Percentiles rank a stretch among this genome's conserved stretches.
Evolutionary conservation across 2,113 vertebrate species (phyloP).

Genomic region (Centropristis striata): DNA sequence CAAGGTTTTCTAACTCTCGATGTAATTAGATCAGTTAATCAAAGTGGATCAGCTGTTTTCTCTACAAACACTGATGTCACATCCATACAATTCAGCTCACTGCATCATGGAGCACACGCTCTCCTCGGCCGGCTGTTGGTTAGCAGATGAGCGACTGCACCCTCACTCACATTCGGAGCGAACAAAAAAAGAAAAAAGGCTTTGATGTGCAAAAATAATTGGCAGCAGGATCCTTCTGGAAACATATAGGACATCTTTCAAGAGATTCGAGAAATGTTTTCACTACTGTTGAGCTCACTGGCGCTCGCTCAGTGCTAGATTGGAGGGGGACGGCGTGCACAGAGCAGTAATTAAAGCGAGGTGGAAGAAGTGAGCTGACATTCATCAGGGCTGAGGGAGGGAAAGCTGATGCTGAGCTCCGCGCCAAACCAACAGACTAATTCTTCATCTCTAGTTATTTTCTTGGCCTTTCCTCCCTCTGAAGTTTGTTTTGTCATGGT

Average conservation of each 20-base stretch:
- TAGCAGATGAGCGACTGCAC: conserved; percentile 29
- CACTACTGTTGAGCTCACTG: conserved; percentile 73
- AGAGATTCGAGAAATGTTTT: conserved; percentile 72
- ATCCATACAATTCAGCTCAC: conserved; percentile 4
- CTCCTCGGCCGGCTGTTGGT: conserved; percentile 2
- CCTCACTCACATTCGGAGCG: conserved; percentile 42
- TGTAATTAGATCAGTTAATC: conserved; percentile 40
- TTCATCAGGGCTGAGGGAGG: conserved; percentile 71
- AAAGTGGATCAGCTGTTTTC: conserved; percentile 44
- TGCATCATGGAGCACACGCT: conserved; percentile 3
- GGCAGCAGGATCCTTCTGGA: conserved; percentile 58
- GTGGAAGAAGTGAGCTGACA: conserved; percentile 74
- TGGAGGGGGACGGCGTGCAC: conserved; percentile 59
- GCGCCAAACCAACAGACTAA: conserved; percentile 62
- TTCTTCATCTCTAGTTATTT: conserved; percentile 78
- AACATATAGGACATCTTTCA: conserved; percentile 63
- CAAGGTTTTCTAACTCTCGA: not conserved
- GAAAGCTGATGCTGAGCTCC: conserved; percentile 47
- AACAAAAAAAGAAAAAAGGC: conserved; percentile 9
- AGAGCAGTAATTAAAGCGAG: conserved; percentile 76
- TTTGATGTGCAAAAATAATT: conserved; percentile 50
- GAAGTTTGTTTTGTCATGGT: conserved; percentile 89
- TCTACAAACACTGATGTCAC: conserved; percentile 37
- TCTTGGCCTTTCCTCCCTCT: conserved; percentile 46
- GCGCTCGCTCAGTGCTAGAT: conserved; percentile 45